Evolutionary conservation across 2,797 vertebrate species (phyloP).

Genomic region (Catharus ustulatus): DNA sequence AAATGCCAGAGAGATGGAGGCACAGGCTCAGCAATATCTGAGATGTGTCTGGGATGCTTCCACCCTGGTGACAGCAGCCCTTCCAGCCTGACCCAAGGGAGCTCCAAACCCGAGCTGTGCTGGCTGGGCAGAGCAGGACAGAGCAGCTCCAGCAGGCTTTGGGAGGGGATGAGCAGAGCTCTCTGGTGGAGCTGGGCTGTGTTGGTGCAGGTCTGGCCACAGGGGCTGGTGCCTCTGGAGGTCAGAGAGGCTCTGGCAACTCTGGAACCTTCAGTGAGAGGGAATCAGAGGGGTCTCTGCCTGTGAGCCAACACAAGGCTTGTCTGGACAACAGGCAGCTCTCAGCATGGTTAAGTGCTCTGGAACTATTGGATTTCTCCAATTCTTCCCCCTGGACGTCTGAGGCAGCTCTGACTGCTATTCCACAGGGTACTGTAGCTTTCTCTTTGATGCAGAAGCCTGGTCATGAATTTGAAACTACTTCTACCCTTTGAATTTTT

Average conservation of each 20-base stretch:
- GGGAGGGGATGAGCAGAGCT: too few relatives aligned
- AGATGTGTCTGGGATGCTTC: fast-evolving
- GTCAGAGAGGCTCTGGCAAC: neutral
- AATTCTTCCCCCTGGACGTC: fast-evolving
- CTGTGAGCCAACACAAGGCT: neutral
- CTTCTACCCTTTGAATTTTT: neutral
- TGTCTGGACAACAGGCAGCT: neutral
- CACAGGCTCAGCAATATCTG: neutral
- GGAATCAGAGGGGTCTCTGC: fast-evolving
- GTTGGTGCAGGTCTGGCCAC: neutral
- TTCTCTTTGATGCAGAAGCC: neutral
- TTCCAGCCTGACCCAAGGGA: fast-evolving
- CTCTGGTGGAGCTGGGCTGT: fast-evolving
- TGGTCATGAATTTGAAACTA: neutral
- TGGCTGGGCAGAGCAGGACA: neutral
- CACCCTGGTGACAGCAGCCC: fast-evolving
- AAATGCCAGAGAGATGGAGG: neutral
- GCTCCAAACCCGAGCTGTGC: neutral
- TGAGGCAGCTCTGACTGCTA: neutral
- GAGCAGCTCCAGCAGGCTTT: neutral
- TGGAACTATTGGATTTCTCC: neutral
- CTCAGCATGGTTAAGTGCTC: neutral
- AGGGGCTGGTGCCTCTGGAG: neutral
- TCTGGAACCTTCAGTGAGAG: fast-evolving
- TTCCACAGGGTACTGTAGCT: neutral